A percentile compares a stretch with the other conserved stretches of the same genome.
Evolutionary conservation across 2,113 vertebrate species (phyloP).

Genomic region (Lampris megalopsis): DNA sequence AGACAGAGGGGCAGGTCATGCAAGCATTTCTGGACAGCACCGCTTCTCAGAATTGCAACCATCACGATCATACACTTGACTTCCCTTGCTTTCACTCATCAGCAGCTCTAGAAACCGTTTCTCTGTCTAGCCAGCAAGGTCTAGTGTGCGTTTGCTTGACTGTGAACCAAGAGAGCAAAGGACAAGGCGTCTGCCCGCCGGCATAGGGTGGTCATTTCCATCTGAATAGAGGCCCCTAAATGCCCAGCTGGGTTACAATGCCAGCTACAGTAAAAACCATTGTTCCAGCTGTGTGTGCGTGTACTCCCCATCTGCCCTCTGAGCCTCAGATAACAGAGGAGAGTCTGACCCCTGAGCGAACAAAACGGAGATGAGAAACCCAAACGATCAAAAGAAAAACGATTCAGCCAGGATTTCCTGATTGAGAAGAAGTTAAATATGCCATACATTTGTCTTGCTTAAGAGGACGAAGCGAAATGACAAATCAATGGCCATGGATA

Average conservation of each 20-base stretch:
- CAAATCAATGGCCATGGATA: conserved; percentile 46
- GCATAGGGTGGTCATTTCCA: conserved; percentile 71
- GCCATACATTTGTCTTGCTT: conserved; percentile 30
- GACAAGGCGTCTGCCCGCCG: conserved; percentile 59
- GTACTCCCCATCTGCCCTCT: background rate
- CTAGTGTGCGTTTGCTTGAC: conserved; percentile 23
- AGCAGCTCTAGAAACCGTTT: conserved; percentile 1
- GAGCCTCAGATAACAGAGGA: conserved; percentile 23
- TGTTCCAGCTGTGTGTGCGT: conserved; percentile 65
- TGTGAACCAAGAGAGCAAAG: conserved; percentile 43
- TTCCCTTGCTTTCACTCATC: conserved; percentile 1
- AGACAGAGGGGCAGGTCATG: background rate
- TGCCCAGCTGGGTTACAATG: conserved; percentile 73
- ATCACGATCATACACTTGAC: conserved; percentile 6
- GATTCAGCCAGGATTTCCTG: conserved; percentile 19
- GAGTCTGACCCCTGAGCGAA: conserved; percentile 23
- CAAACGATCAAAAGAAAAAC: conserved; percentile 8
- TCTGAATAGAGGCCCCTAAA: conserved; percentile 69
- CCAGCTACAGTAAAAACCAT: conserved; percentile 72
- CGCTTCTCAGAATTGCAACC: conserved; percentile 17
- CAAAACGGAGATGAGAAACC: background rate
- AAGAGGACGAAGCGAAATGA: conserved; percentile 53
- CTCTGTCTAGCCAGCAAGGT: background rate
- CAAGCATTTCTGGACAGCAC: background rate
- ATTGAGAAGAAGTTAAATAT: conserved; percentile 30